phyloP scores from a whole-genome alignment of 1,140 invertebrate species.

The Drosophila sp. region DNA sequence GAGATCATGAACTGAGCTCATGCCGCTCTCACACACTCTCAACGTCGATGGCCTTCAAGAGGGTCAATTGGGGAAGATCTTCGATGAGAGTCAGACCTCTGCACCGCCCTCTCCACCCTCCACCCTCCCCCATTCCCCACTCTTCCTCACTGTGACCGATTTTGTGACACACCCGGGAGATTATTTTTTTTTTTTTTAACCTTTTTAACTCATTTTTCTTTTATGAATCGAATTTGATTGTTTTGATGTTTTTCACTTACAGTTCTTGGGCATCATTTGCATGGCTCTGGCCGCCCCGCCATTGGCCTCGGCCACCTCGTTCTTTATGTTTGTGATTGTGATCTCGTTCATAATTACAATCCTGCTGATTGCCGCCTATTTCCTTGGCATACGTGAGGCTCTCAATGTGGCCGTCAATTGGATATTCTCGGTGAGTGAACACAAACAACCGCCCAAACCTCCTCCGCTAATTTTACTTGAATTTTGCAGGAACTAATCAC shows the following conservation, averaged over 20 bases:
- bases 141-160: no score
- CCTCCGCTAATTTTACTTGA: background rate
- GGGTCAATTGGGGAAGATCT: slow-evolving; percentile 22
- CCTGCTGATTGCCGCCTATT: slow-evolving; percentile 91
- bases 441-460: no score
- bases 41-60: slow-evolving; percentile 22
- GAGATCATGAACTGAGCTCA: slow-evolving; percentile 1
- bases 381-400: slow-evolving; percentile 90
- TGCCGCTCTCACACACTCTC: background rate
- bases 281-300: slow-evolving; percentile 90
- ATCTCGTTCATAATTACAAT: slow-evolving; percentile 91
- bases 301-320: slow-evolving; percentile 86
- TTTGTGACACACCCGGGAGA: no score
- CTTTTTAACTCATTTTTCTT: background rate
- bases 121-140: no score
- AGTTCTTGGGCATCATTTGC: slow-evolving; percentile 92
- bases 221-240: background rate
- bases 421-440: slow-evolving; percentile 89
- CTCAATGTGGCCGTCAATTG: slow-evolving; percentile 92
- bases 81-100: no score
- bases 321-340: slow-evolving; percentile 93
- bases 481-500: slow-evolving; percentile 90
- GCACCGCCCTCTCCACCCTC: no score
- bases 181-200: background rate
- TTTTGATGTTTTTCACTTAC: slow-evolving; percentile 78